Base-by-base conservation (phyloP, 2,888 invertebrate species). In the Leucozona laternaria region DNA sequence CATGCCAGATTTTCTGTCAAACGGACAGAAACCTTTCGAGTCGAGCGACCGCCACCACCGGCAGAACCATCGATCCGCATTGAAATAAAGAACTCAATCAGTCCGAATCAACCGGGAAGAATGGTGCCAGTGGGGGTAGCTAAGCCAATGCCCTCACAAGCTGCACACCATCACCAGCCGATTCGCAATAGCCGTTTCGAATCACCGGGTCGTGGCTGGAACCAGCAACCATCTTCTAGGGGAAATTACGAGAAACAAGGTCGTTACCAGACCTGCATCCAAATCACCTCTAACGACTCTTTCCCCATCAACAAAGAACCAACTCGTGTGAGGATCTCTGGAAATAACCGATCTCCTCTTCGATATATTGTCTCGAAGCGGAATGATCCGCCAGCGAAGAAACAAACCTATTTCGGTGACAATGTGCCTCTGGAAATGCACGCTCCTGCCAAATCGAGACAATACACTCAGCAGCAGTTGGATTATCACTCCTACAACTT, bases 81-180 rank as follows among this genome's bases (percentile, higher is more conserved):
- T 62, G 92, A 92, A 88, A 91, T 92, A 37, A 92, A 91, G 84
- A 92, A 92, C 75, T 92, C 92, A 11, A 91, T 92, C 62, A 89
- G 90, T 6, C 92, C 92, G 0, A 91, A 92, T 66, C 89, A 91
- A 43, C 92, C 92, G 0, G 90, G 92, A 0, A 89, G 92, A 17
- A 87, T 92, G 40, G 92, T 92, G 40, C 92, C 92, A 1, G 91
- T 92, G 40, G 92, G 92, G 11, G 92, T 92, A 72, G 92, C 92
- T 40, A 92, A 92, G 66, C 92, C 92, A 11, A 92, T 92, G 90
- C 91, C 90, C 22, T 81, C 83, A 6, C 82, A 83, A 43, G 50
- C 66, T 11, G 15, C 0, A 6, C 37, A 37, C 15, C 58, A 37
- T 37, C 34, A 37, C 22, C 60, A 37, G 4, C 37, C 13, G n/a